phyloP scores from a whole-genome alignment of 2,113 vertebrate species.

The Cepphus grylle region DNA sequence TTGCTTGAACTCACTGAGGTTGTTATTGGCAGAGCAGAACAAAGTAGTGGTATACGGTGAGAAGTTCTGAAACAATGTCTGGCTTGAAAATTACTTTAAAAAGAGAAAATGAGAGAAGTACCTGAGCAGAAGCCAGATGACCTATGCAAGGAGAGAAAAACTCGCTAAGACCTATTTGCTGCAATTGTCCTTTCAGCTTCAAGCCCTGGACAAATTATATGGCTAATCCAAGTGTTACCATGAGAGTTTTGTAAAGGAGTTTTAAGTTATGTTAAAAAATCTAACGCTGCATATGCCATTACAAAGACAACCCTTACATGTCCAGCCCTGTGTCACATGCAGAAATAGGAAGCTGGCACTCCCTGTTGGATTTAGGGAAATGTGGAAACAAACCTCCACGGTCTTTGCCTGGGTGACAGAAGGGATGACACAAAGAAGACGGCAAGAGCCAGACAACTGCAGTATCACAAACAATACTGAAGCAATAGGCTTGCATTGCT shows the following conservation, averaged over 20 bases:
- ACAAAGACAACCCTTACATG: background rate
- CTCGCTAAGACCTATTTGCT: accelerated
- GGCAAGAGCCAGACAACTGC: background rate
- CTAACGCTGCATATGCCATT: background rate
- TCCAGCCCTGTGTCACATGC: background rate
- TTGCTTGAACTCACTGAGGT: background rate
- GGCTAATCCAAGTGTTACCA: background rate
- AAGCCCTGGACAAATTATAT: background rate
- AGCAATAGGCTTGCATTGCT: background rate
- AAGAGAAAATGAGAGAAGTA: background rate
- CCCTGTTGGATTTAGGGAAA: background rate
- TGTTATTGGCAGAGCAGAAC: background rate
- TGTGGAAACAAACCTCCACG: background rate
- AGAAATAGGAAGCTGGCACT: background rate
- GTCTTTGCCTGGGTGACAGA: background rate
- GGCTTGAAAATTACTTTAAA: background rate
- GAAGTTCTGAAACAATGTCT: background rate
- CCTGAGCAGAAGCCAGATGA: background rate
- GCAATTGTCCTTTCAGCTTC: background rate
- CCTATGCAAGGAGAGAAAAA: background rate
- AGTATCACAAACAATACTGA: background rate
- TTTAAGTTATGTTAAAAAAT: background rate
- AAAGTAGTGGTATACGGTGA: background rate
- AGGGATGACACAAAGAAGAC: background rate
- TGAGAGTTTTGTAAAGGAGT: background rate